Evolutionary conservation across 2,113 vertebrate species (phyloP).

Genomic region (Rana temporaria): DNA sequence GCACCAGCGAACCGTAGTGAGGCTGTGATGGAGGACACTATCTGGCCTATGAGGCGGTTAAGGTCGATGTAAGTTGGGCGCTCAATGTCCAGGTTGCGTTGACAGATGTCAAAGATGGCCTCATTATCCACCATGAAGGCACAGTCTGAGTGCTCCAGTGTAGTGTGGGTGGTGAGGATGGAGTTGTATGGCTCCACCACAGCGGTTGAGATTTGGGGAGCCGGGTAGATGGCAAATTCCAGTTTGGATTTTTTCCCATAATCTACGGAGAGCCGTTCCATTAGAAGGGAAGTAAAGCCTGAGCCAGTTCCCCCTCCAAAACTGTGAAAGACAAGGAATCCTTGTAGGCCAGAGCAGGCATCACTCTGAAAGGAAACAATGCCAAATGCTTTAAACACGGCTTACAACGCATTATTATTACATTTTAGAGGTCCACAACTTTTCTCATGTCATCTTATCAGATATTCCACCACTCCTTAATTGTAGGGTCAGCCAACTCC

Average conservation of each 20-base stretch:
- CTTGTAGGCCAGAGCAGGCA: constrained; percentile 79
- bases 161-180: constrained; percentile 80
- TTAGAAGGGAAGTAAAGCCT: constrained; percentile 86
- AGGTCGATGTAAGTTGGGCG: constrained; percentile 79
- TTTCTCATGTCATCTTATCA: not conserved
- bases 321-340: constrained; percentile 83
- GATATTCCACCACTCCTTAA: not conserved
- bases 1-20: constrained; percentile 78
- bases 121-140: constrained; percentile 85
- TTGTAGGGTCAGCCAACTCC: not conserved
- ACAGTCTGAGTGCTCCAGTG: constrained; percentile 79
- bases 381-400: too few relatives aligned
- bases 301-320: constrained; percentile 82
- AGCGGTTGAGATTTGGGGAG: constrained; percentile 80
- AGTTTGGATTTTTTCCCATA: constrained; percentile 92
- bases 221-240: constrained; percentile 91
- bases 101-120: constrained; percentile 82
- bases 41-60: constrained; percentile 79
- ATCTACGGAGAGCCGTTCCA: constrained; percentile 91
- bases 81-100: constrained; percentile 73
- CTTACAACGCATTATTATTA: too few relatives aligned
- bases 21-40: constrained; percentile 81
- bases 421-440: not conserved
- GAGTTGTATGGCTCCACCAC: constrained; percentile 85
- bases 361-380: constrained; percentile 67